These are phyloP conservation scores for Suncus etruscus DNA, from an alignment of 2,113 vertebrate species.

Conservation along the genomic window DNA sequence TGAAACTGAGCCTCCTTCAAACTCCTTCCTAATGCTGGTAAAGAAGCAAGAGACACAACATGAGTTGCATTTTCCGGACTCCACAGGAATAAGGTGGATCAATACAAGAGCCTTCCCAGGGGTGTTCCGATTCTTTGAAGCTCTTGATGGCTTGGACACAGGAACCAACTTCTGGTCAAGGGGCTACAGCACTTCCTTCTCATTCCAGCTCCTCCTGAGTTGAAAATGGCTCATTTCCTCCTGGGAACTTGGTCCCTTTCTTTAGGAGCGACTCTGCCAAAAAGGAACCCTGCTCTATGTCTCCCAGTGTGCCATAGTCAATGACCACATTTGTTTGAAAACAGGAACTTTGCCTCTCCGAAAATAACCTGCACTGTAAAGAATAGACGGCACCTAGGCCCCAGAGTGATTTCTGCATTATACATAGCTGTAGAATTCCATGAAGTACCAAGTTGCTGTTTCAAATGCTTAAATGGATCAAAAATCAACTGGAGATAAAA, in stretches of 20 bases:
- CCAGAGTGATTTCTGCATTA: slow-evolving; percentile 50
- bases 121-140: not conserved
- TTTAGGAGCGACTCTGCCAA: slow-evolving; percentile 46
- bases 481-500: slow-evolving; percentile 44
- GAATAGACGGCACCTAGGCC: slow-evolving; percentile 53
- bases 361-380: slow-evolving; percentile 27
- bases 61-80: not conserved
- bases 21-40: not conserved
- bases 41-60: not conserved
- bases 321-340: slow-evolving; percentile 66
- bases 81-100: not conserved
- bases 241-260: slow-evolving; percentile 52
- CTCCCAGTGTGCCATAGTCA: slow-evolving; percentile 17
- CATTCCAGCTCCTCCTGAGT: slow-evolving; percentile 66
- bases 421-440: slow-evolving; percentile 64
- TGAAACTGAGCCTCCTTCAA: slow-evolving; percentile 65
- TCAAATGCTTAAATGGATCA: slow-evolving; percentile 58
- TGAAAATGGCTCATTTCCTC: slow-evolving; percentile 72
- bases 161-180: slow-evolving; percentile 24
- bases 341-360: slow-evolving; percentile 54
- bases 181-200: slow-evolving; percentile 38
- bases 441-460: slow-evolving; percentile 65
- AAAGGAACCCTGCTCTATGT: slow-evolving; percentile 41
- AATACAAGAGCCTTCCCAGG: not conserved
- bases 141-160: slow-evolving; percentile 22